A percentile compares a stretch with the other conserved stretches of the same genome.
Conservation (phyloP, 2,888 invertebrate genomes). For the Aphodius granarius region DNA sequence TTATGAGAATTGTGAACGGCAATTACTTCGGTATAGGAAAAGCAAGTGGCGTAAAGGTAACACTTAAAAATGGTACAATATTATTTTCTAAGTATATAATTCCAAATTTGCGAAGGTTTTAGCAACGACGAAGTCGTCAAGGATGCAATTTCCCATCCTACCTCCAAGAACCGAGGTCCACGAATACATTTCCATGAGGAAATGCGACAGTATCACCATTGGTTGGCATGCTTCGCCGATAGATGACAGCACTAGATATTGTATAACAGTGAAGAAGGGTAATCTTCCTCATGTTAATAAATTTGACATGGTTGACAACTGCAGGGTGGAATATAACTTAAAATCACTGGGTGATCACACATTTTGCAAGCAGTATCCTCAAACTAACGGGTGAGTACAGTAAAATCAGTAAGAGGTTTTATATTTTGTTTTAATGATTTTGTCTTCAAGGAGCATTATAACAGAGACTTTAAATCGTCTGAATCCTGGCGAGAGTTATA, state of each 20-base stretch:
- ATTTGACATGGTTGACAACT: conserved; percentile 53
- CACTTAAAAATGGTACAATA: conserved; percentile 21
- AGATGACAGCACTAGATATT: conserved; percentile 48
- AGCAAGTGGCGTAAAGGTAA: conserved; percentile 58
- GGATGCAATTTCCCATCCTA: conserved; percentile 58
- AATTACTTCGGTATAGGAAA: conserved; percentile 57
- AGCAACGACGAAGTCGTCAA: conserved; percentile 52
- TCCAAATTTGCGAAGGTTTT: conserved; percentile 52
- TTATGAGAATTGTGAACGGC: conserved; percentile 56
- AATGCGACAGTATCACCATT: conserved; percentile 59
- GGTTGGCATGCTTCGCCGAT: conserved; percentile 62
- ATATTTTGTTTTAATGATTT: conserved; percentile 6
- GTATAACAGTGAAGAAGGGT: conserved; percentile 51
- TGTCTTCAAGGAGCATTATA: conserved; percentile 46
- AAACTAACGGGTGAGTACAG: conserved; percentile 38
- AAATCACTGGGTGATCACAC: conserved; percentile 51
- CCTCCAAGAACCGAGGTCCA: conserved; percentile 58
- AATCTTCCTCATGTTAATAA: conserved; percentile 40
- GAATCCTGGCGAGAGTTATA: conserved; percentile 58
- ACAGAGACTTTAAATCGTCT: conserved; percentile 56
- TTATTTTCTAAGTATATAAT: neutral
- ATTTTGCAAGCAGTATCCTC: conserved; percentile 48
- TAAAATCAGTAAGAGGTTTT: neutral
- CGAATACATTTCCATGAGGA: conserved; percentile 55
- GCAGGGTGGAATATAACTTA: conserved; percentile 52